Evolutionary conservation across 2,888 invertebrate species (phyloP).

Genomic region (Phaedon cochleariae): DNA sequence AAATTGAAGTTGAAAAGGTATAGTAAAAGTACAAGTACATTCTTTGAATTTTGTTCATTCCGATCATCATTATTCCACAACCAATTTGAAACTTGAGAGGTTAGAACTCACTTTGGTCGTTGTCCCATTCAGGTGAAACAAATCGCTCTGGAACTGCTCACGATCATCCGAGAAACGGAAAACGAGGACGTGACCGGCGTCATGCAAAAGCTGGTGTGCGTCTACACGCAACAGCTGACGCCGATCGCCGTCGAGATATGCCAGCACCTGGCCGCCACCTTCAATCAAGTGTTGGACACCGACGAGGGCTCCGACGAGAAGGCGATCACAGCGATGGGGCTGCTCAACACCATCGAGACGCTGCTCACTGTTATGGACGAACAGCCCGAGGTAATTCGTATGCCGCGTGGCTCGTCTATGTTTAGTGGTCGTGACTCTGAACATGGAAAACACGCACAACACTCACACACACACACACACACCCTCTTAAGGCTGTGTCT

Average conservation of each 20-base stretch:
- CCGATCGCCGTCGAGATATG: slow-evolving; percentile 96
- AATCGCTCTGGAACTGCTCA: slow-evolving; percentile 85
- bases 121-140: slow-evolving; percentile 70
- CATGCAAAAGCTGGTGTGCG: slow-evolving; percentile 92
- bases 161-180: slow-evolving; percentile 94
- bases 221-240: slow-evolving; percentile 86
- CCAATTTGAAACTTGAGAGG: too few species aligned
- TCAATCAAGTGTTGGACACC: slow-evolving; percentile 77
- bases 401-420: too few species aligned
- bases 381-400: slow-evolving; percentile 77
- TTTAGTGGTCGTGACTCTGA: too few species aligned
- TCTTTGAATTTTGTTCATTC: too few species aligned
- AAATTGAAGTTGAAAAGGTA: too few species aligned
- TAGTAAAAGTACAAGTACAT: too few species aligned
- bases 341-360: slow-evolving; percentile 95
- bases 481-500: too few species aligned
- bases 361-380: slow-evolving; percentile 94
- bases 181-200: slow-evolving; percentile 97
- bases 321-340: slow-evolving; percentile 96
- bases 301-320: slow-evolving; percentile 93
- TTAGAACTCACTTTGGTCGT: too few species aligned
- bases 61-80: too few species aligned
- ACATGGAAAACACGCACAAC: too few species aligned
- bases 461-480: too few species aligned
- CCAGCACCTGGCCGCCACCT: slow-evolving; percentile 87